Evolutionary conservation across 2,797 vertebrate species (phyloP), one percentile per base, ranked within the genome.

Genomic region (Xenentodon cancila): DNA sequence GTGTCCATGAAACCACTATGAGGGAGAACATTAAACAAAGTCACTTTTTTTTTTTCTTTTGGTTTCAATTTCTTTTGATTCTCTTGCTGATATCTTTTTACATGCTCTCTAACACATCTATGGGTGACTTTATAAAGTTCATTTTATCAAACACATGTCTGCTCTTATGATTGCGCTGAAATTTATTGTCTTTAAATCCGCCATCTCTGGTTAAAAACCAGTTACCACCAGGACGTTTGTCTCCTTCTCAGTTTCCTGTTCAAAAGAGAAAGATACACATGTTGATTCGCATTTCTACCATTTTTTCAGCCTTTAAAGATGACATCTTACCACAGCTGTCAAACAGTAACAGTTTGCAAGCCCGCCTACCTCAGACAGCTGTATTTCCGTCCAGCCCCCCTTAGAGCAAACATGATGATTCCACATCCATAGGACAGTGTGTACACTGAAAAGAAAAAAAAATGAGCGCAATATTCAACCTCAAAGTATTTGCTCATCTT

Each of bases 371-470:
- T 32, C 11, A 90, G 57, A 74, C 47, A 82, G 20, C 59, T 89
- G 61, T 66, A 89, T 84, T 88, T 90, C 54, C 86, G 59, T 49
- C 50, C 80, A 56, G 77, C 83, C 63, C 89, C 91, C 21, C 81
- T 70, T 7, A 92, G 2, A 18, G 92, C 80, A 75, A 92, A 92
- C 15, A 75, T 46, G 0, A 77, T 68, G 11, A 92, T 80, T 13
- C 92, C 90, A 48, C 71, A 85, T 46, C 92, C 92, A 72, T 85
- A 89, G 9, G 90, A 89, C 43, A 90, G 32, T 3, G 89, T 91
- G 68, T 84, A 92, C 4, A 84, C 91, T 92, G 59, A 27, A 5
- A 8, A 8, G 7, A 85, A 80, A 53, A 70, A n/a, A n/a, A n/a
- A n/a, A n/a, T n/a, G n/a, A 86, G 20, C 20, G 76, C 12, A 76